These are phyloP conservation scores for Lepidurus apus DNA, from an alignment of 1,140 invertebrate genomes.

Conservation along the genomic window DNA sequence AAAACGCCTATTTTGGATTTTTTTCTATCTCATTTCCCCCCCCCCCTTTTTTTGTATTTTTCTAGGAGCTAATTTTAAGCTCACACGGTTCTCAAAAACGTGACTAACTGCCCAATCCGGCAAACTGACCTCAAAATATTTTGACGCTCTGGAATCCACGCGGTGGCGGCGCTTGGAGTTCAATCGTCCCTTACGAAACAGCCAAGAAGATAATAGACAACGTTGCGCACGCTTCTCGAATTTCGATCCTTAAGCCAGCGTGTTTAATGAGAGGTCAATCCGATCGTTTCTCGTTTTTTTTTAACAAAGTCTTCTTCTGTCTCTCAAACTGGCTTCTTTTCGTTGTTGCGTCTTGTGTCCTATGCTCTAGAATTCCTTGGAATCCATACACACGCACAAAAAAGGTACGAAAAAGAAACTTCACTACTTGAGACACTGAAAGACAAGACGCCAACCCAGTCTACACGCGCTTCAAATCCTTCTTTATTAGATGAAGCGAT, in stretches of 20 bases:
- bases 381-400: not conserved
- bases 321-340: slow-evolving; percentile 6
- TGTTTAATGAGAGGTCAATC: not conserved
- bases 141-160: not conserved
- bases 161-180: not conserved
- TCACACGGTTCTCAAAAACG: not conserved
- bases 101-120: not conserved
- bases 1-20: not conserved
- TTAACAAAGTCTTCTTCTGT: not conserved
- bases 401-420: not conserved
- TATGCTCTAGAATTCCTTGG: not conserved
- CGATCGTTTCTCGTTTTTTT: not conserved
- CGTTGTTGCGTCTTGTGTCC: not conserved
- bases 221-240: not conserved
- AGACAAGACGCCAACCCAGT: slow-evolving; percentile 1
- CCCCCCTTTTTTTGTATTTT: not conserved
- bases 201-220: not conserved
- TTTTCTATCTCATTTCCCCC: not conserved
- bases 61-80: not conserved
- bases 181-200: not conserved
- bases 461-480: not conserved
- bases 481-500: not conserved
- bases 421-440: not conserved
- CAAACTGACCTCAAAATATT: not conserved
- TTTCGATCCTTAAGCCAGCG: not conserved